Base-by-base conservation (phyloP, 1,140 invertebrate species). In the Drosophila setifemur region DNA sequence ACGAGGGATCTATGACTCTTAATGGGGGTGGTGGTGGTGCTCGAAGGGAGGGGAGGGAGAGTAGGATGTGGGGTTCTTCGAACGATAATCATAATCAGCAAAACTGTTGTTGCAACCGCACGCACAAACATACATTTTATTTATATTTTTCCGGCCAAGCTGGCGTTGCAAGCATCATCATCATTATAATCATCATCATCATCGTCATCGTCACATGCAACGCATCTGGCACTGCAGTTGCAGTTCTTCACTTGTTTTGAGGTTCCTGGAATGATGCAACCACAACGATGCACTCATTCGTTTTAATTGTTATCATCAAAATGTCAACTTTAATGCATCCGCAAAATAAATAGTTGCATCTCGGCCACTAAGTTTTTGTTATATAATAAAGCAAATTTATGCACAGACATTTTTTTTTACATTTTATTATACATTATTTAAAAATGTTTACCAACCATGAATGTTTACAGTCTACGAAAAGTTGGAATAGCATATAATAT, bases 81-180 rank as follows among this genome's bases (percentile, higher is more conserved):
- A 29, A 63, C 26, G 44, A 64, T 66, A 48, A 66, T 66, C 60
- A 64, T 39, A 66, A 64, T 64, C 61, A 23, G 60, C 43, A 66
- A n/a, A 49, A 64, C 61, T 66, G 58, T 64, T 66, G 58, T 64
- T 64, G 60, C 58, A 63, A 60, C 54, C 73, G 74, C 60, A 63
- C 40, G n/a, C n/a, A n/a, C n/a, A n/a, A n/a, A n/a, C n/a, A n/a
- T 48, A 42, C 60, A 50, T 25, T 71, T 71, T 52, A 45, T 49
- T 83, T 85, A 70, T 82, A 78, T 82, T 72, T 82, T 82, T 83
- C 78, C 79, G 78, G 54, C 63, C 69, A 70, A 74, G 66, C 78
- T 70, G 78, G 35, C 75, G 70, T 77, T 48, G 47, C 66, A 31
- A 28, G 23, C 47, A 42, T 26, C 45, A 18, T 21, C 44, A 25